Evolutionary conservation across 2,888 invertebrate genomes (phyloP), one percentile per base, ranked within the genome.

Genomic region (Synanthedon myopaeformis): DNA sequence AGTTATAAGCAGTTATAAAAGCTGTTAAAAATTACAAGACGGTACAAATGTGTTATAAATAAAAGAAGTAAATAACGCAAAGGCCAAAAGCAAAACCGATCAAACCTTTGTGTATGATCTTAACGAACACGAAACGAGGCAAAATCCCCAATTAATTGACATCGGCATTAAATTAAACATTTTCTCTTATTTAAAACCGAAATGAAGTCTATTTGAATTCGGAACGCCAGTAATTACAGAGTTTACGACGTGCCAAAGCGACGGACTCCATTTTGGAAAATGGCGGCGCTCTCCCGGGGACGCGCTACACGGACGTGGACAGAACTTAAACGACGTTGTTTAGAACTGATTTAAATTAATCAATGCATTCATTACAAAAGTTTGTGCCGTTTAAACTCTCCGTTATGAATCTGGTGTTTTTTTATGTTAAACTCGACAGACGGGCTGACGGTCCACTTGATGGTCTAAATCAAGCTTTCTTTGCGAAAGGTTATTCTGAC

Each of bases 121-220:
- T 14, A 45, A 45, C 49, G 53, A 8, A 12, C 50, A 19, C 52
- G 51, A 74, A 49, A 70, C 69, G 73, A 45, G 13, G 45, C 14
- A 62, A 79, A 82, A 83, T 82, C 82, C 81, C 70, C 80, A 79
- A 81, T 85, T 86, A 86, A 85, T 86, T 83, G 83, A 79, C 79
- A 72, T 78, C 71, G 75, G 72, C 72, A 78, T 71, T 80, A 84
- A 84, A 85, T 86, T 85, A 85, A 86, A 84, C 86, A 83, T 85
- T 84, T 83, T 81, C 84, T 74, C 84, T 85, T 85, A 86, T 84
- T 85, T 87, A 86, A 86, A 84, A 79, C 72, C 75, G 79, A 79
- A 85, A 85, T 83, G 82, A 82, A 84, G 79, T 85, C 79, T 79
- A 82, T 86, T 85, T 82, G 79, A 76, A 83, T 83, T 81, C 79